phyloP scores from a whole-genome alignment of 1,140 invertebrate genomes.

The Colletes latitarsis region DNA sequence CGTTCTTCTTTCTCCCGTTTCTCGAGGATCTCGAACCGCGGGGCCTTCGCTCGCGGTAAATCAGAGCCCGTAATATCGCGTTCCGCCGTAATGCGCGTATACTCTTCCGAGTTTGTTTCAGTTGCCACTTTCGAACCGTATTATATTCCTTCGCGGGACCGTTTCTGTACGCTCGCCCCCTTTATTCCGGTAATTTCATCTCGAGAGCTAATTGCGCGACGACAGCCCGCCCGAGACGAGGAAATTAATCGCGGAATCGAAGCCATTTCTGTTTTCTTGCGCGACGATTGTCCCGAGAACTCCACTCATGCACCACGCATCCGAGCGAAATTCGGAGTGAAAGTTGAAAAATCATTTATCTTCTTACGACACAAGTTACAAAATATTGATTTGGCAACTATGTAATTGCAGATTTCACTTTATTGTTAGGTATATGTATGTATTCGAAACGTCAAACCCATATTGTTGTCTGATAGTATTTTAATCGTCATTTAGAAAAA shows the following conservation, averaged over 20 bases:
- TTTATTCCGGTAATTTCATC: not conserved
- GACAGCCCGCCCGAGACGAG: not conserved
- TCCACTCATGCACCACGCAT: too few relatives aligned
- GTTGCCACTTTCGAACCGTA: not conserved
- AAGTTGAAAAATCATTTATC: too few relatives aligned
- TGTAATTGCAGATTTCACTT: too few relatives aligned
- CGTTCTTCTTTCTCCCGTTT: conserved; percentile 17
- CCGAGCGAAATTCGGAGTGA: too few relatives aligned
- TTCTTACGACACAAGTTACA: too few relatives aligned
- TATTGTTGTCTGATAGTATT: too few relatives aligned
- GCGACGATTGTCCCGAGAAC: not conserved
- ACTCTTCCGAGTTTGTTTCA: conserved; percentile 8
- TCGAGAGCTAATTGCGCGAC: not conserved
- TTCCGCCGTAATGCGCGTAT: not conserved
- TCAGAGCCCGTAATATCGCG: conserved; percentile 49
- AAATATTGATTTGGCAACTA: too few relatives aligned
- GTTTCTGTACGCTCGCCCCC: not conserved
- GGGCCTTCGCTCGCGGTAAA: conserved; percentile 30
- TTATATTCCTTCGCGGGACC: not conserved
- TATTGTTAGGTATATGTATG: too few relatives aligned
- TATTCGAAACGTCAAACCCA: too few relatives aligned
- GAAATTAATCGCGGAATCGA: not conserved
- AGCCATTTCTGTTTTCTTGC: not conserved
- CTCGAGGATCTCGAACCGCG: conserved; percentile 31
- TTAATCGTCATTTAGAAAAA: too few relatives aligned